phyloP scores from a whole-genome alignment of 2,113 vertebrate species.

The Archocentrus centrarchus region DNA sequence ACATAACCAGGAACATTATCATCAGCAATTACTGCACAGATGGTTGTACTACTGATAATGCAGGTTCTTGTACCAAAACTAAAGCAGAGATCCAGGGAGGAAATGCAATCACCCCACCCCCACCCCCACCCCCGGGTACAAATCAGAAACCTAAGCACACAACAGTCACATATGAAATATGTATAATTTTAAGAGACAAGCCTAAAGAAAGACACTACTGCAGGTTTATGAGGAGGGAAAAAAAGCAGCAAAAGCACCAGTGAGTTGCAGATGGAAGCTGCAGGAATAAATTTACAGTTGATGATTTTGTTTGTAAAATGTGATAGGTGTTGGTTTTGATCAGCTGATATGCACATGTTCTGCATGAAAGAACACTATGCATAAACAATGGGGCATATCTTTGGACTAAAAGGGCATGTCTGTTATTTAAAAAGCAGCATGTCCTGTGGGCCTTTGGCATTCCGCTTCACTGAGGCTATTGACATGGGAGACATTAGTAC shows the following conservation, averaged over 20 bases:
- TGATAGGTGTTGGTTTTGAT: conserved; percentile 19
- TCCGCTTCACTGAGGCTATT: background rate
- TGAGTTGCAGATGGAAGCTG: background rate
- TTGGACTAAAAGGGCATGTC: conserved; percentile 21
- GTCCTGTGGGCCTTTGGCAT: conserved; percentile 15
- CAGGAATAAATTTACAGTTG: conserved; percentile 2
- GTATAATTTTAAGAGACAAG: conserved; percentile 15
- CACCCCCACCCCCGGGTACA: background rate
- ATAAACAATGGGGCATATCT: conserved; percentile 16
- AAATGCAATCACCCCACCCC: conserved; percentile 26
- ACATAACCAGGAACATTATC: conserved; percentile 5
- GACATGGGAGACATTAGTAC: background rate
- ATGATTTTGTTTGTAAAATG: background rate
- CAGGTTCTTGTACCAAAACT: background rate
- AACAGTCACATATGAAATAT: conserved; percentile 24
- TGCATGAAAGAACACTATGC: background rate
- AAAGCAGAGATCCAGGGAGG: background rate
- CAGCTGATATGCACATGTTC: background rate
- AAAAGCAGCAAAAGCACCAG: background rate
- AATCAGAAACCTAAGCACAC: background rate
- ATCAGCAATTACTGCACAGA: conserved; percentile 18
- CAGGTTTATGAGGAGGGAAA: background rate
- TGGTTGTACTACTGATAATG: conserved; percentile 24
- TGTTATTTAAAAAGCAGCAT: conserved; percentile 35
- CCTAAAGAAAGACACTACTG: background rate